phyloP scores from a whole-genome alignment of 2,797 vertebrate species.

The Esox masquinongy region DNA sequence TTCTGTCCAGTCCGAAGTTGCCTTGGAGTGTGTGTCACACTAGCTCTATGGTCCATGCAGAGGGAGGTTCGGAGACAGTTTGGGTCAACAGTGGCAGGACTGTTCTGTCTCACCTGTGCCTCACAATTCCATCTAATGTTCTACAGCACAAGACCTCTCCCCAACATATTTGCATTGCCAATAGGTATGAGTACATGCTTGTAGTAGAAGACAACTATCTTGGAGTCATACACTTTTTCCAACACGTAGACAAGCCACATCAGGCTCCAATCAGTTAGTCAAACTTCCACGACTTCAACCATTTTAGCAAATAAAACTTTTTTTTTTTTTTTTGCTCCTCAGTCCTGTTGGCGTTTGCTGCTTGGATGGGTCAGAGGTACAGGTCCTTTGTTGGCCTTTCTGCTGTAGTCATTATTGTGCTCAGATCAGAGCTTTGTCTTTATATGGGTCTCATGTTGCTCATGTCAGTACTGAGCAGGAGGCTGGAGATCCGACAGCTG shows the following conservation, averaged over 20 bases:
- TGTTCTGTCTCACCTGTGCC: slow-evolving; percentile 87
- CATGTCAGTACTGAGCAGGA: slow-evolving; percentile 76
- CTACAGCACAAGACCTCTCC: slow-evolving; percentile 93
- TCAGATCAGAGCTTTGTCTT: slow-evolving; percentile 90
- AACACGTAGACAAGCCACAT: not conserved
- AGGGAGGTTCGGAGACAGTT: slow-evolving; percentile 87
- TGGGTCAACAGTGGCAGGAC: slow-evolving; percentile 80
- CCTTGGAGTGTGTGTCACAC: slow-evolving; percentile 83
- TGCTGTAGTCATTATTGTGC: slow-evolving; percentile 87
- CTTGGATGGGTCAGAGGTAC: slow-evolving; percentile 87
- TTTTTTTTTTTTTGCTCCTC: slow-evolving; percentile 14
- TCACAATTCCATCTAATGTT: slow-evolving; percentile 98
- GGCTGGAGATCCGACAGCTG: slow-evolving; percentile 72
- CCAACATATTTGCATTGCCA: slow-evolving; percentile 90
- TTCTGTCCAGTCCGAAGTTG: slow-evolving; percentile 80
- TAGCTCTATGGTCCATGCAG: slow-evolving; percentile 85
- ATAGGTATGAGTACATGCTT: slow-evolving; percentile 74
- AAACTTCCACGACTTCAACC: not conserved
- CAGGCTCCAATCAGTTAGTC: not conserved
- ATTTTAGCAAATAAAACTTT: not conserved
- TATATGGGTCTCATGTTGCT: slow-evolving; percentile 89
- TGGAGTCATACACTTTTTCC: not conserved
- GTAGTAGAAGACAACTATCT: not conserved
- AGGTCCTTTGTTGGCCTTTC: slow-evolving; percentile 86
- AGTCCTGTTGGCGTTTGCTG: slow-evolving; percentile 87